phyloP scores from a whole-genome alignment of 2,797 vertebrate genomes.

The Poeciliopsis infans region DNA sequence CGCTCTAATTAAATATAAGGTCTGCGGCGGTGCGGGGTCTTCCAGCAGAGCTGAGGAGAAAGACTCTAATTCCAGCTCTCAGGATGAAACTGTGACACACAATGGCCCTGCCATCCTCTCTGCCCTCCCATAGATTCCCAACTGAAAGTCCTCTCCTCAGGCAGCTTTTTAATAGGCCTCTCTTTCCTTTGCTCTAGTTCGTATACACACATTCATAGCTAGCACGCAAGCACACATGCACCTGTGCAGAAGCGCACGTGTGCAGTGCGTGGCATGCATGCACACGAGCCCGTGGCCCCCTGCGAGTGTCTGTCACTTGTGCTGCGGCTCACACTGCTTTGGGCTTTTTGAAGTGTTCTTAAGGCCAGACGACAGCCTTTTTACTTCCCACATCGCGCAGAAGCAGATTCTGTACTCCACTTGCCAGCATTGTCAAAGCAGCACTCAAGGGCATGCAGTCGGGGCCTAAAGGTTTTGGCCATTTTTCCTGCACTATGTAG shows the following conservation, averaged over 20 bases:
- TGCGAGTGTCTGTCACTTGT: slow-evolving; percentile 59
- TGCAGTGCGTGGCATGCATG: slow-evolving; percentile 23
- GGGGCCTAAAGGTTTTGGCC: slow-evolving; percentile 42
- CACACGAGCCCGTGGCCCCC: slow-evolving; percentile 50
- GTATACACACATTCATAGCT: slow-evolving; percentile 35
- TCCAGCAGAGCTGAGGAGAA: slow-evolving; percentile 81
- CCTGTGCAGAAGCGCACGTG: slow-evolving; percentile 33
- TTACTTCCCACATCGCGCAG: slow-evolving; percentile 65
- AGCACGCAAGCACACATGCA: slow-evolving; percentile 32
- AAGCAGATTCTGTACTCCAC: slow-evolving; percentile 50
- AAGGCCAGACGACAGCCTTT: slow-evolving; percentile 70
- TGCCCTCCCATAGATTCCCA: slow-evolving; percentile 69
- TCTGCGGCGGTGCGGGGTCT: slow-evolving; percentile 76
- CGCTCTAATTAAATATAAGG: slow-evolving; percentile 76
- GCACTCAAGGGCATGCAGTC: slow-evolving; percentile 50
- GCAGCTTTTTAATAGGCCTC: slow-evolving; percentile 76
- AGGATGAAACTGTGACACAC: slow-evolving; percentile 78
- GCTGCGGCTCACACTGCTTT: slow-evolving; percentile 61
- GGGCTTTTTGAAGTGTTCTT: slow-evolving; percentile 72
- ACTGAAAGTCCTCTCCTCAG: slow-evolving; percentile 79
- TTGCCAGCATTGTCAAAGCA: slow-evolving; percentile 47
- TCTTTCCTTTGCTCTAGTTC: slow-evolving; percentile 45
- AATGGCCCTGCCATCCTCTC: slow-evolving; percentile 74
- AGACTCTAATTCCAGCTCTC: slow-evolving; percentile 84
- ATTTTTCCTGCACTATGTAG: slow-evolving; percentile 48